These are phyloP conservation scores for Dermolepida albohirtum DNA, from an alignment of 2,888 invertebrate species.

Conservation along the genomic window DNA sequence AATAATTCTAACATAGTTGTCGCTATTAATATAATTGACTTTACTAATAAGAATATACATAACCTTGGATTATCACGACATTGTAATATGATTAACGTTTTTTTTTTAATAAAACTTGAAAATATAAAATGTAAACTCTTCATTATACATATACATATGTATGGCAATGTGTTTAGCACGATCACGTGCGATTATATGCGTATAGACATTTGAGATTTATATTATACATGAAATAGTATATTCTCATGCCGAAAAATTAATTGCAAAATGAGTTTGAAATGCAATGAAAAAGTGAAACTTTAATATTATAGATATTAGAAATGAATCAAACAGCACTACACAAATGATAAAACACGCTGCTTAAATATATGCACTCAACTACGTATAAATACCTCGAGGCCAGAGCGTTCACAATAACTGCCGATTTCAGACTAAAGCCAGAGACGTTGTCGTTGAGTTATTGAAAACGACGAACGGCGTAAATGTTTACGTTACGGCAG, in stretches of 20 bases:
- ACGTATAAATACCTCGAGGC: constrained; percentile 37
- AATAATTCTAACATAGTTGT: too few relatives aligned
- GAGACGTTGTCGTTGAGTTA: constrained; percentile 37
- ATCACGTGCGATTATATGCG: constrained; percentile 12
- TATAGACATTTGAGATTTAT: constrained; percentile 7
- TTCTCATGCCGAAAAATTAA: constrained; percentile 18
- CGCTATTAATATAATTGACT: not conserved
- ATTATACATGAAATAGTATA: constrained; percentile 9
- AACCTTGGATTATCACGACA: constrained; percentile 15
- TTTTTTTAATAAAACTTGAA: not conserved
- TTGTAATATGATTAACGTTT: constrained; percentile 17
- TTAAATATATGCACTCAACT: constrained; percentile 26
- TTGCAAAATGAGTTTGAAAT: not conserved
- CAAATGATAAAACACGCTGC: constrained; percentile 28
- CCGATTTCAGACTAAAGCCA: constrained; percentile 43
- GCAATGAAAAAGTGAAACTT: too few relatives aligned
- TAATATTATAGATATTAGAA: too few relatives aligned
- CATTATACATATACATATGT: not conserved
- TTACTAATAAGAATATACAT: not conserved
- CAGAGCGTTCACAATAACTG: constrained; percentile 41
- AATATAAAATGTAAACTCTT: too few relatives aligned
- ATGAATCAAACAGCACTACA: constrained; percentile 14
- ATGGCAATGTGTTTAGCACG: constrained; percentile 21
- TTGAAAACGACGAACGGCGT: constrained; percentile 37
- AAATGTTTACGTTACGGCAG: constrained; percentile 45